Percentiles rank a stretch among this genome's conserved stretches.
Conservation (phyloP, 2,888 invertebrate species). For the Celastrina argiolus region DNA sequence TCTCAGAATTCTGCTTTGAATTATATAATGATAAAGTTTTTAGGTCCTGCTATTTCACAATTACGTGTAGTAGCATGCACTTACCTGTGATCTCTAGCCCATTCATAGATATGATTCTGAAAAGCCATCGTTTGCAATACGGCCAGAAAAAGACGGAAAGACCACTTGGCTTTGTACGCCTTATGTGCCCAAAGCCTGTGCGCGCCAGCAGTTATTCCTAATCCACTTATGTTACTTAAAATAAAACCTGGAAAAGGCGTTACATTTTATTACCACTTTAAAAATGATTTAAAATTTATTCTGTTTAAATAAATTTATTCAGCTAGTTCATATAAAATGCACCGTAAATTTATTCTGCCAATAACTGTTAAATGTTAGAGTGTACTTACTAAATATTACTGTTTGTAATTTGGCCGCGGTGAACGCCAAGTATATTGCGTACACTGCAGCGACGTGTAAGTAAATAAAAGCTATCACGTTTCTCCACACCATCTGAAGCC, state of each 20-base stretch:
- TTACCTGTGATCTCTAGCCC: background rate
- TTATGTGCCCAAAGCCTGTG: conserved; percentile 1
- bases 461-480: background rate
- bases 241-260: background rate
- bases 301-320: background rate
- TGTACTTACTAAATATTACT: background rate
- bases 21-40: no score
- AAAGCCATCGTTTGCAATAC: background rate
- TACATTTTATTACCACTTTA: background rate
- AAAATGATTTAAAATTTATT: no score
- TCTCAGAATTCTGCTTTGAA: no score
- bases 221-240: background rate
- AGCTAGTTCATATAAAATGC: background rate
- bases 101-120: conserved; percentile 3
- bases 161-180: conserved; percentile 7
- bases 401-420: background rate
- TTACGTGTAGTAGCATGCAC: no score
- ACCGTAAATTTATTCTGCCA: background rate
- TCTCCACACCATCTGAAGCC: background rate
- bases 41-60: no score
- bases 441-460: background rate
- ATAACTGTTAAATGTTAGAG: background rate
- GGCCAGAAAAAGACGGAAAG: conserved; percentile 1
- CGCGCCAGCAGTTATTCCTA: conserved; percentile 6
- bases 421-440: background rate